Base-by-base conservation (phyloP, 2,888 invertebrate genomes). In the Melitaea athalia region DNA sequence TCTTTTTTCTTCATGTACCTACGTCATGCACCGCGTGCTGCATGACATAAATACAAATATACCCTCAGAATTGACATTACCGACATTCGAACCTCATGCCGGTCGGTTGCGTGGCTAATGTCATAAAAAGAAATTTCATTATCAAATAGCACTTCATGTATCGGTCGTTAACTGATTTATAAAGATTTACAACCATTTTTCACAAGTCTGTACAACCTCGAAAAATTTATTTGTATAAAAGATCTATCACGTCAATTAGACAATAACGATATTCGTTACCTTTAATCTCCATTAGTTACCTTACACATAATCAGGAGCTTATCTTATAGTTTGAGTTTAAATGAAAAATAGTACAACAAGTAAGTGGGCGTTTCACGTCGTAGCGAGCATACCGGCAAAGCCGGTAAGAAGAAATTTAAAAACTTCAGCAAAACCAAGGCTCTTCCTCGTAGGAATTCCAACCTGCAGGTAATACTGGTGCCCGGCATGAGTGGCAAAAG, bases 401-500 rank as follows among this genome's bases (percentile, higher is more conserved):
- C 84, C 82, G 82, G 82, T 82, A 80, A 81, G 77, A 60, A 71
- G 72, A 57, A 42, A 15, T 52, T 47, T 33, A 45, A 17, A 64
- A 74, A 69, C 70, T 77, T 70, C 72, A 75, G 69, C 63, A 52
- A 67, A 76, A 72, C 77, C 75, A 71, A 59, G 47, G 70, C 67
- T 62, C 70, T 71, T 61, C 61, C 47, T 66, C 24, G 52, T 14
- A 67, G 70, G 71, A 74, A 64, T 78, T 87, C 95, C 94, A 94
- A 96, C 96, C 95, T 94, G 95, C 94, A 85, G 96, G 95, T 85
- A 96, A 88, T 80, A 94, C 93, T 78, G 97, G 97, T 82, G 96
- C 96, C 88, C 97, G 96, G 95, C 97, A 97, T 91, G 97, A 96
- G 93, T 97, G 97, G 94, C 97, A 97, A 94, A 97, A 97, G 94